Percentiles rank a stretch among this genome's conserved stretches.
Conservation (phyloP, 2,113 vertebrate species). For the Coryphaenoides rupestris region DNA sequence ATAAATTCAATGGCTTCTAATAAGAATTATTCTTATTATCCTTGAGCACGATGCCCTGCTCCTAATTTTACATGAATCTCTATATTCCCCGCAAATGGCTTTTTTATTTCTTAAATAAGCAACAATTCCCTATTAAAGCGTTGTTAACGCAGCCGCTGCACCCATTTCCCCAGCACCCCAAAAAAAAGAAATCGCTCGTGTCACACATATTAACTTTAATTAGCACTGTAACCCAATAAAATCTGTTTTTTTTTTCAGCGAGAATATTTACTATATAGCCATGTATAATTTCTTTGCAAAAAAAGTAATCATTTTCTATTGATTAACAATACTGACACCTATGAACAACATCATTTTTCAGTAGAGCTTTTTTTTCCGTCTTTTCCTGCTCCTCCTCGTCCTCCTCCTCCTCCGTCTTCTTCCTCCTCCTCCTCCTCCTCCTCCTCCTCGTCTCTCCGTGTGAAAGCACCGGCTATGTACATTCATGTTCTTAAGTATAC, state of each 20-base stretch:
- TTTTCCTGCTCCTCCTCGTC: too few species aligned
- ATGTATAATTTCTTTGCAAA: conserved; percentile 76
- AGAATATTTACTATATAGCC: conserved; percentile 77
- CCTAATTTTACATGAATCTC: too few species aligned
- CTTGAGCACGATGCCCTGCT: too few species aligned
- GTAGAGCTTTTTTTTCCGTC: conserved; percentile 63
- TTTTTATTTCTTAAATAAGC: conserved; percentile 20
- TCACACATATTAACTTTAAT: conserved; percentile 76
- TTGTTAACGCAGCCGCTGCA: neutral
- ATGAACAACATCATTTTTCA: conserved; percentile 72
- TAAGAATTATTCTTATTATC: too few species aligned
- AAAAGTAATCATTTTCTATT: conserved; percentile 71
- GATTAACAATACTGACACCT: conserved; percentile 76
- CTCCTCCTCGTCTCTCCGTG: conserved; percentile 46
- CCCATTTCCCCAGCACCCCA: neutral
- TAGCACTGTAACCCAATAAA: conserved; percentile 73
- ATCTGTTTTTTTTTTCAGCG: conserved; percentile 67
- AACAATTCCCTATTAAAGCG: conserved; percentile 33
- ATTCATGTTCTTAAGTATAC: conserved; percentile 70
- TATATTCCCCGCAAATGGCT: too few species aligned
- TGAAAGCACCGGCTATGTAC: conserved; percentile 78
- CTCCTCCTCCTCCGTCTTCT: too few species aligned
- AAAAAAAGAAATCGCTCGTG: conserved; percentile 44
- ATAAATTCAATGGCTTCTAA: too few species aligned
- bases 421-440: too few species aligned